Percentiles rank a stretch among this genome's conserved stretches.
phyloP scores from a whole-genome alignment of 2,888 invertebrate genomes.

The Stenotaenia linearis region DNA sequence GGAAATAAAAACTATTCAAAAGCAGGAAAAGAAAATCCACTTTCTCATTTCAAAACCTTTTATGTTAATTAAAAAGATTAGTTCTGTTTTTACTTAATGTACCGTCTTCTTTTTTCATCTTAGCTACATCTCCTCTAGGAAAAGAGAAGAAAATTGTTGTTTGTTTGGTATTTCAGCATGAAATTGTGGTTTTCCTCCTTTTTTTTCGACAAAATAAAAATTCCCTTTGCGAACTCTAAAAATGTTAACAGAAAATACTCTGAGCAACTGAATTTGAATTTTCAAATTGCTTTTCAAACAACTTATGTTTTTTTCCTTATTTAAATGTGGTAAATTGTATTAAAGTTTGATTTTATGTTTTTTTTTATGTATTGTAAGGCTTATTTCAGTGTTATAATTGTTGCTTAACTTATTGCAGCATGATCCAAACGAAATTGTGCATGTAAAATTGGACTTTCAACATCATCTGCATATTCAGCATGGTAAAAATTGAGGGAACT shows the following conservation, averaged over 20 bases:
- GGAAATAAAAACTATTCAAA: neutral
- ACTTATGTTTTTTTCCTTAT: neutral
- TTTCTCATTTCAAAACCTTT: constrained; percentile 1
- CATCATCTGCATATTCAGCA: neutral
- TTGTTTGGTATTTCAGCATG: neutral
- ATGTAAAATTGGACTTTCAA: neutral
- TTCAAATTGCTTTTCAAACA: neutral
- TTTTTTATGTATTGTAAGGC: neutral
- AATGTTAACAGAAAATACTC: neutral
- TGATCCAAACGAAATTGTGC: constrained; percentile 13
- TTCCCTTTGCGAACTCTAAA: neutral
- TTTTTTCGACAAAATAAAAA: neutral
- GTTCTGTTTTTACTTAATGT: neutral
- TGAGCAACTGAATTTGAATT: neutral
- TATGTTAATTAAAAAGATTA: neutral
- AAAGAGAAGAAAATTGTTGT: neutral
- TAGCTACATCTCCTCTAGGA: neutral
- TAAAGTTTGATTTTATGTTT: neutral
- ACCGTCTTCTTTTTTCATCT: neutral
- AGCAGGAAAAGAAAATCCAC: neutral
- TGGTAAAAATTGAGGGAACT: constrained; percentile 31
- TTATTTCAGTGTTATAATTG: neutral
- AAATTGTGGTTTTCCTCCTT: neutral
- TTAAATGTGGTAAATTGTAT: neutral
- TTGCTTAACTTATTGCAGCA: constrained; percentile 5